A percentile compares a stretch with the other conserved stretches of the same genome.
These are phyloP conservation scores for Porites australiensis DNA, from an alignment of 64 coral and sea anemone species.

Conservation along the genomic window DNA sequence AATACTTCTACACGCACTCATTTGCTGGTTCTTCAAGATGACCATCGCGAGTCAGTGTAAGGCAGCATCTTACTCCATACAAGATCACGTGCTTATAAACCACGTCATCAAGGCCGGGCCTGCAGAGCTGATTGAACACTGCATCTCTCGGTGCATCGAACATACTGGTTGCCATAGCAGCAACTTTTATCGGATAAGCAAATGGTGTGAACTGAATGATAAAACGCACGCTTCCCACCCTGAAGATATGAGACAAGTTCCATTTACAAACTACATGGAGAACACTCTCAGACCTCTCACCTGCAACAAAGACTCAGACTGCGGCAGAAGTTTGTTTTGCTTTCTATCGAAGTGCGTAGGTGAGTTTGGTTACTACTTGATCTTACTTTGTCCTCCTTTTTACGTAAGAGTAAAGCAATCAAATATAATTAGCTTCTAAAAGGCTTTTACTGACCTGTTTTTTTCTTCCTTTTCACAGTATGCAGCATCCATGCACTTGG, in stretches of 20 bases:
- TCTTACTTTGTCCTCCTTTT: no score
- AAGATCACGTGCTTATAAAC: background rate
- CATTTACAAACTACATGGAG: slow-evolving; percentile 15
- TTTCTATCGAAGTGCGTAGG: background rate
- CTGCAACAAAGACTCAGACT: background rate
- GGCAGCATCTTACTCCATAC: background rate
- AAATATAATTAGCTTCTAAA: no score
- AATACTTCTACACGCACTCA: background rate
- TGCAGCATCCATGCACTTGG: background rate
- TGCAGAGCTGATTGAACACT: background rate
- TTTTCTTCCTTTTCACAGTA: background rate
- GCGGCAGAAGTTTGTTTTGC: background rate
- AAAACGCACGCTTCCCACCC: slow-evolving; percentile 8
- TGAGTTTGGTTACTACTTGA: background rate
- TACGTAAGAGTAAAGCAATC: no score
- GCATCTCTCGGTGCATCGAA: background rate
- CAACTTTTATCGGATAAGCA: background rate
- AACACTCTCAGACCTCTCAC: background rate
- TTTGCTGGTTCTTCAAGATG: background rate
- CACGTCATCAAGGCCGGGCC: background rate
- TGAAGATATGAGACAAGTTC: background rate
- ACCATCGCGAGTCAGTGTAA: background rate
- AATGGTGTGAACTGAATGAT: slow-evolving; percentile 10
- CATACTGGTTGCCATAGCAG: slow-evolving; percentile 12
- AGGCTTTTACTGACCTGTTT: no score